Base-by-base conservation (phyloP, 2,797 vertebrate species). In the Octomys mimax region DNA sequence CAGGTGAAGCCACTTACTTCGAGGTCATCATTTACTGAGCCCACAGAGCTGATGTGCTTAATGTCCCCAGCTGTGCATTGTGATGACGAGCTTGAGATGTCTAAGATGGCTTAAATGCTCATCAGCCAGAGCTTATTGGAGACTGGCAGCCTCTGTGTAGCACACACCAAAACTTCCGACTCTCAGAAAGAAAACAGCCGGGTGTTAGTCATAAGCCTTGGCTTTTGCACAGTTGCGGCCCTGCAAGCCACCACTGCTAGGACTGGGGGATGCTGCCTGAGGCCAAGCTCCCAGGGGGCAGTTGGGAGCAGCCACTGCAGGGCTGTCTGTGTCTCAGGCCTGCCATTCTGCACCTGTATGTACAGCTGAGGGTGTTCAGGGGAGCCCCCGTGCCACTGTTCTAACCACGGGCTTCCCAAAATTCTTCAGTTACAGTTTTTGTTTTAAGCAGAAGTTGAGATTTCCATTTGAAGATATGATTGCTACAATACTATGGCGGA, bases 391-490 rank as follows among this genome's bases (percentile, higher is more conserved):
- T 87, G 52, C n/a, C 42, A 71, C 13, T 7, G 28, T 39, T 3
- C 0, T 70, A 62, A 83, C 70, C 28, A 81, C 19, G 33, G 2
- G 21, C 36, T 90, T 93, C 31, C 75, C 28, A 36, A n/a, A 87
- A 28, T 71, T 31, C 19, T 57, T 54, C 10, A 62, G 5, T 82
- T 70, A 77, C 52, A 91, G 77, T 46, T 28, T 68, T 36, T 93
- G 19, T 52, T 93, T 77, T 86, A 75, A 86, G 46, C 33, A 71
- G 61, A 46, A 64, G 2, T 80, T 89, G 57, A 77, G 59, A 61
- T 96, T 84, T 96, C 73, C 1, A 18, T 61, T 87, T 82, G 61
- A 71, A 82, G 68, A 77, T 59, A 42, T 71, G 89, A 22, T 33
- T 78, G 59, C 28, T 89, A n/a, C 19, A 79, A 0, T n/a, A 54